A percentile compares a stretch with the other conserved stretches of the same genome.
Conservation (phyloP, 1,140 invertebrate species). For the Drosophila lowei region DNA sequence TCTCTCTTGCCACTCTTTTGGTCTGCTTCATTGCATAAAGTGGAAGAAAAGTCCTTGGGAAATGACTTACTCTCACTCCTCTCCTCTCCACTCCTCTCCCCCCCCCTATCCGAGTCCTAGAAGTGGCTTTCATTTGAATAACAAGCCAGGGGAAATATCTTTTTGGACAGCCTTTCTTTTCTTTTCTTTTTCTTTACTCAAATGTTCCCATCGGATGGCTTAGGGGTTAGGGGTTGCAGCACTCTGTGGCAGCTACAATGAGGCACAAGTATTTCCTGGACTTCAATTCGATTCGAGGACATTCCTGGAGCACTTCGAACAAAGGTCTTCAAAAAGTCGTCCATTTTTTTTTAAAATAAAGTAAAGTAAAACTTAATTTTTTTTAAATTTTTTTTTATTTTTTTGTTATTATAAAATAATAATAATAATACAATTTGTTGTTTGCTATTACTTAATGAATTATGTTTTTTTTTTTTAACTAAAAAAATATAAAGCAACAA, state of each 20-base stretch:
- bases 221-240: not conserved
- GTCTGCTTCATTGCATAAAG: slow-evolving; percentile 66
- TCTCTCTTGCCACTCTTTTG: not conserved
- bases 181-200: slow-evolving; percentile 4
- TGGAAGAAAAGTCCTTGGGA: slow-evolving; percentile 67
- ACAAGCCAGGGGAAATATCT: slow-evolving; percentile 64
- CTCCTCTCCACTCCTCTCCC: slow-evolving; percentile 31
- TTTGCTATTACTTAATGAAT: too few relatives aligned
- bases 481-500: too few relatives aligned
- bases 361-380: too few relatives aligned
- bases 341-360: too few relatives aligned
- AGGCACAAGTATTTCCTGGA: not conserved
- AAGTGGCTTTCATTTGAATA: slow-evolving; percentile 56
- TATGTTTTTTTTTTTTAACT: too few relatives aligned
- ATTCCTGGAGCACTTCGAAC: too few relatives aligned
- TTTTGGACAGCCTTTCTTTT: slow-evolving; percentile 35
- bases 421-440: too few relatives aligned
- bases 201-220: slow-evolving; percentile 25
- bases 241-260: slow-evolving; percentile 5
- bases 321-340: too few relatives aligned
- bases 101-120: too few relatives aligned
- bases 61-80: slow-evolving; percentile 44
- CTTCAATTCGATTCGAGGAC: slow-evolving; percentile 29
- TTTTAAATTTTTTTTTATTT: too few relatives aligned
- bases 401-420: too few relatives aligned